Evolutionary conservation across 2,113 vertebrate genomes (phyloP).

Genomic region (Rhagologus leucostigma): DNA sequence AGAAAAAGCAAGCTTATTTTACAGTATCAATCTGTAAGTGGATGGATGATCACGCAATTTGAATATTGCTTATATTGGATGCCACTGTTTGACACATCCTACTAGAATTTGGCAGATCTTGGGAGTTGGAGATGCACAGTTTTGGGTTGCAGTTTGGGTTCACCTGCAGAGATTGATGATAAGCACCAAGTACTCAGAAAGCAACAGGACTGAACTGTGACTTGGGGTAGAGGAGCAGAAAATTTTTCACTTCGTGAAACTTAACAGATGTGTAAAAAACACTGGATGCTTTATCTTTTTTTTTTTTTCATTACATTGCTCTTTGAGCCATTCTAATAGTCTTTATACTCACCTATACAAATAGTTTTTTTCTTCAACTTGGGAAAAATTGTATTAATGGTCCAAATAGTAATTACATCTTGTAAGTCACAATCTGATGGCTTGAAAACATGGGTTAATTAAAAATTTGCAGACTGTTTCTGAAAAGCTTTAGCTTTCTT

Average conservation of each 20-base stretch:
- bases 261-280: conserved; percentile 55
- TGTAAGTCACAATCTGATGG: conserved; percentile 29
- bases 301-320: conserved; percentile 35
- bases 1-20: conserved; percentile 5
- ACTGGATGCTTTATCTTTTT: conserved; percentile 12
- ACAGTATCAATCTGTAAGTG: background rate
- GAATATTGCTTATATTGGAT: background rate
- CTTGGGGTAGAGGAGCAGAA: background rate
- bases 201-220: background rate
- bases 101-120: background rate
- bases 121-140: background rate
- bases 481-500: background rate
- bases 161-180: background rate
- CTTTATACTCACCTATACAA: conserved; percentile 54
- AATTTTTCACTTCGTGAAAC: conserved; percentile 45
- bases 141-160: background rate
- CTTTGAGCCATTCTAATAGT: conserved; percentile 49
- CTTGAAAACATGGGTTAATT: conserved; percentile 10
- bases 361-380: conserved; percentile 49
- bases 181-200: background rate
- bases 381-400: conserved; percentile 22
- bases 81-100: background rate
- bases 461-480: background rate
- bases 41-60: background rate
- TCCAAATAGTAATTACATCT: conserved; percentile 44